Evolutionary conservation across 2,888 invertebrate genomes (phyloP).

Genomic region (Cantharis flavilabris): DNA sequence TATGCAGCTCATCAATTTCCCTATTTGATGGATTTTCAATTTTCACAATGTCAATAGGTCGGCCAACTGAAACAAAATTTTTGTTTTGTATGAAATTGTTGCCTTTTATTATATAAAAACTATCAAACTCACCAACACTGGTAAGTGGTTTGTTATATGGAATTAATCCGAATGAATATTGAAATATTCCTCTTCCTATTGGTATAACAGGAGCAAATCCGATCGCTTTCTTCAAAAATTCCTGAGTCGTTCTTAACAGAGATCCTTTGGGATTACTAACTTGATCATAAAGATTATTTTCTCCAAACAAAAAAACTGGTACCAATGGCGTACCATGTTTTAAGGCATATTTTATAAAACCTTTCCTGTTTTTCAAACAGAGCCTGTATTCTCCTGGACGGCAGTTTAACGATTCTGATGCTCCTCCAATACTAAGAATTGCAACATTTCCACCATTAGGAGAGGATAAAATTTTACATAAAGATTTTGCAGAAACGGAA

Average conservation of each 20-base stretch:
- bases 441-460: conserved; percentile 64
- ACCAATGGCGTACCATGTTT: conserved; percentile 75
- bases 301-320: conserved; percentile 90
- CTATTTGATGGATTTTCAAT: conserved; percentile 73
- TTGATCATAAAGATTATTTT: conserved; percentile 83
- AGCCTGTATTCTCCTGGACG: conserved; percentile 76
- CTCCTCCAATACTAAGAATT: conserved; percentile 85
- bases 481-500: conserved; percentile 68
- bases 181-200: conserved; percentile 86
- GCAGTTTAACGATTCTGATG: conserved; percentile 83
- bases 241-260: conserved; percentile 68
- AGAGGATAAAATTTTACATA: conserved; percentile 64
- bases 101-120: not conserved
- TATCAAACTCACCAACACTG: conserved; percentile 76
- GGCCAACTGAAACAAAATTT: conserved; percentile 70
- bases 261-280: conserved; percentile 74
- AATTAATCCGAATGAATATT: conserved; percentile 85
- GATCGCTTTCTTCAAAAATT: conserved; percentile 66
- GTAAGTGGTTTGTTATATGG: conserved; percentile 80
- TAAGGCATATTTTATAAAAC: conserved; percentile 49
- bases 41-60: conserved; percentile 77
- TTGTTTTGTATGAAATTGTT: not conserved
- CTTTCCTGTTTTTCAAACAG: conserved; percentile 77
- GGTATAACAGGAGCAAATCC: conserved; percentile 79
- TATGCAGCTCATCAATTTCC: conserved; percentile 77